Percentiles rank a stretch among this genome's conserved stretches.
These are phyloP conservation scores for Hyphantria cunea DNA, from an alignment of 1,140 invertebrate species.

Conservation along the genomic window DNA sequence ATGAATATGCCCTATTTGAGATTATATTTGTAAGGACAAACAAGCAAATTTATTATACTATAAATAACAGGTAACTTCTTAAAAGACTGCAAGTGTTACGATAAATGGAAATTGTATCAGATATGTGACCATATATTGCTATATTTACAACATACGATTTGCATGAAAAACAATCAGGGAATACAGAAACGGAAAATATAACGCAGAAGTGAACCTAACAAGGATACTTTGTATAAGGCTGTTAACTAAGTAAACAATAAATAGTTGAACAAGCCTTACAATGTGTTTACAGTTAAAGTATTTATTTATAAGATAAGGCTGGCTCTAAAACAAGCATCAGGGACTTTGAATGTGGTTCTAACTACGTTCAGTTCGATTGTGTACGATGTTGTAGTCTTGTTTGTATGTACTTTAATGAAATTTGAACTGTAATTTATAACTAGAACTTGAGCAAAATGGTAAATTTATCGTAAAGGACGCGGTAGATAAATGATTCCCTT, in stretches of 20 bases:
- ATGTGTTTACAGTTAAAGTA: constrained; percentile 62
- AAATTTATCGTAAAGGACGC: too few species aligned
- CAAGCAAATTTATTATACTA: constrained; percentile 44
- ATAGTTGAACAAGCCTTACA: constrained; percentile 60
- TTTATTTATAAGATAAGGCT: too few species aligned
- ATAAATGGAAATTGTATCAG: constrained; percentile 63
- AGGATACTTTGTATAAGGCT: constrained; percentile 57
- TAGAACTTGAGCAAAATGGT: too few species aligned
- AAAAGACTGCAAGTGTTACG: constrained; percentile 48
- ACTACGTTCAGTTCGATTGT: too few species aligned
- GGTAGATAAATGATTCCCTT: too few species aligned
- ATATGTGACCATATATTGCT: constrained; percentile 60
- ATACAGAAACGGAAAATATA: constrained; percentile 61
- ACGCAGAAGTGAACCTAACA: constrained; percentile 58
- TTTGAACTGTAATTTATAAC: too few species aligned
- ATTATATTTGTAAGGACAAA: too few species aligned
- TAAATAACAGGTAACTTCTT: constrained; percentile 49
- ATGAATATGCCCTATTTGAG: too few species aligned
- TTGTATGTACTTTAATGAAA: too few species aligned
- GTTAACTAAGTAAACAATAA: constrained; percentile 74
- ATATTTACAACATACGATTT: constrained; percentile 67
- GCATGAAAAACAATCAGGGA: constrained; percentile 69
- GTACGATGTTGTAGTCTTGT: too few species aligned
- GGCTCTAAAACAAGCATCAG: constrained; percentile 22
- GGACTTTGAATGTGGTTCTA: too few species aligned